Conservation (phyloP, 2,888 invertebrate species). For the Drosophila vallismaia region DNA sequence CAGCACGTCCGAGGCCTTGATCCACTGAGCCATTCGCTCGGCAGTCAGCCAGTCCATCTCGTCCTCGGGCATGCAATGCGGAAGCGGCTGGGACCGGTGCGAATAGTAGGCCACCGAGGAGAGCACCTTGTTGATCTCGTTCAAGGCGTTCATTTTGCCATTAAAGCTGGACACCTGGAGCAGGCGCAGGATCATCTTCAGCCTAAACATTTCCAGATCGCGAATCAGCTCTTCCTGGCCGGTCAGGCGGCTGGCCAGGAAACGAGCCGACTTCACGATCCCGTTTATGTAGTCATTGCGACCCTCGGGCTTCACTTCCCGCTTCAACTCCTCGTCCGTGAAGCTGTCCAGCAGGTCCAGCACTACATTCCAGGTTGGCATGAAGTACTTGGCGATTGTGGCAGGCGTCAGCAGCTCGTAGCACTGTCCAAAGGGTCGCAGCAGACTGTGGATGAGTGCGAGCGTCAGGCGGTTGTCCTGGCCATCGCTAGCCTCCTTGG, state of each 20-base stretch:
- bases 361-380: constrained; percentile 96
- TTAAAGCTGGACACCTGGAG: constrained; percentile 98
- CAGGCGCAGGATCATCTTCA: constrained; percentile 97
- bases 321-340: constrained; percentile 97
- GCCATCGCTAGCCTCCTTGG: constrained; percentile 43
- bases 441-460: constrained; percentile 90
- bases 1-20: constrained; percentile 96
- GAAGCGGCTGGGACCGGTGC: constrained; percentile 87
- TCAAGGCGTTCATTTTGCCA: constrained; percentile 99
- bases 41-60: constrained; percentile 97
- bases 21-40: constrained; percentile 98
- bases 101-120: constrained; percentile 95
- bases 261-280: constrained; percentile 96
- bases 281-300: constrained; percentile 98
- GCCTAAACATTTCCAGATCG: constrained; percentile 95
- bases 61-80: constrained; percentile 88
- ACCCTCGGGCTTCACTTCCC: constrained; percentile 96
- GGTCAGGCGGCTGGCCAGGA: constrained; percentile 92
- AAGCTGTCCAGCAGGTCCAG: constrained; percentile 95
- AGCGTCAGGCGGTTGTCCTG: constrained; percentile 86
- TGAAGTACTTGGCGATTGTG: constrained; percentile 95
- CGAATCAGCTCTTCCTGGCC: constrained; percentile 90
- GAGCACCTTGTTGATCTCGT: constrained; percentile 98
- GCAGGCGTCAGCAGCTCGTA: constrained; percentile 95
- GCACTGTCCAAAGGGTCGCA: constrained; percentile 96